Evolutionary conservation across 2,113 vertebrate genomes (phyloP), one percentile per base, ranked within the genome.

Genomic region (Actenoides lindsayi): DNA sequence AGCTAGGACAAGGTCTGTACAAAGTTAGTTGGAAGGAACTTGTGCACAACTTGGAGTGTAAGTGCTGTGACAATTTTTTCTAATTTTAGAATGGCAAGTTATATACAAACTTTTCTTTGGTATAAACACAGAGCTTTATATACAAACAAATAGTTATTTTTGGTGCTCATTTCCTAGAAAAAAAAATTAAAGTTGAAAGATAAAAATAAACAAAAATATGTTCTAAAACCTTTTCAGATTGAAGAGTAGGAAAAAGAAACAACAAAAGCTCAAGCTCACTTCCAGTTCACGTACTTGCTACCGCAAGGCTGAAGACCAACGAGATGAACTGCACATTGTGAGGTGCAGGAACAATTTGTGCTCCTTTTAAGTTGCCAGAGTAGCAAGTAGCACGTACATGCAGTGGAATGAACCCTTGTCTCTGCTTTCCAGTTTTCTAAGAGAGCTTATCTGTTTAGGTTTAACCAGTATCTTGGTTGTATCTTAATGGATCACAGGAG

Each of bases 91-190:
- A 84, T 63, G 42, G 60, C 35, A 42, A 70, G 48, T 90, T 70
- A 80, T 71, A 67, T 51, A 83, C 39, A 83, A 78, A 51, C 35
- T 88, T 94, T 80, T 81, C 48, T 89, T 65, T 67, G 70, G 37
- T 75, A 28, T 96, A 83, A 94, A 87, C 71, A 77, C 51, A 64
- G 76, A 51, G 16, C 37, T 91, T 92, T 82, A 33, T 78, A 54
- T 75, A 87, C 91, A 95, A 96, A 89, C 80, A 93, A 86, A n/a
- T 16, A 87, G 35, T 82, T 94, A 91, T 96, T 95, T 95, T 89
- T 0, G 7, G 64, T 64, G 19, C 39, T 89, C 6, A 17, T 81
- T 95, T 96, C 89, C 73, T 91, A 89, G 64, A 7, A 70, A 81
- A 90, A 90, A 81, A 92, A 81, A 57, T 13, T 28, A 46, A 91